These are phyloP conservation scores for Morone chrysops DNA, from an alignment of 2,113 vertebrate species.

Conservation along the genomic window DNA sequence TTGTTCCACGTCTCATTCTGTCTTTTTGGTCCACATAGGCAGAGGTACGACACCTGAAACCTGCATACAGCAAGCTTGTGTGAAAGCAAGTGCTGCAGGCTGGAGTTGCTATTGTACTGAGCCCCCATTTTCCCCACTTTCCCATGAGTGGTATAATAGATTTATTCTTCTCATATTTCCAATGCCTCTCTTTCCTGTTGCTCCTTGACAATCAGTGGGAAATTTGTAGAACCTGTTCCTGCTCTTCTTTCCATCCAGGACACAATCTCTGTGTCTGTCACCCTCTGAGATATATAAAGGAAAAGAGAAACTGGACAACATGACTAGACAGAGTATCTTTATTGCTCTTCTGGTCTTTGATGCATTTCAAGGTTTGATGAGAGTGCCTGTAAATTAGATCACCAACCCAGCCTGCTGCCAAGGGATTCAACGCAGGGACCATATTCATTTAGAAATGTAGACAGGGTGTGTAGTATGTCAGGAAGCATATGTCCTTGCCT, in stretches of 20 bases:
- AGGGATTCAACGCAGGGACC: constrained; percentile 22
- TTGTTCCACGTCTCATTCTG: constrained; percentile 12
- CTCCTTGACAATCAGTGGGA: constrained; percentile 53
- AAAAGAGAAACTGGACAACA: constrained; percentile 8
- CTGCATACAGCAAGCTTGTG: constrained; percentile 21
- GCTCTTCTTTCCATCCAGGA: constrained; percentile 40
- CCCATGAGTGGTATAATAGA: constrained; percentile 71
- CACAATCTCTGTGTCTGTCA: constrained; percentile 16
- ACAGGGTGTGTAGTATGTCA: neutral
- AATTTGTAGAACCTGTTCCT: constrained; percentile 36
- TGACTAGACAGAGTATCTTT: constrained; percentile 17
- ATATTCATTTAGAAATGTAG: constrained; percentile 47
- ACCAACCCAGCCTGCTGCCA: constrained; percentile 24
- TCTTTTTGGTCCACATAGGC: constrained; percentile 21
- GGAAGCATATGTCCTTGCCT: constrained; percentile 19
- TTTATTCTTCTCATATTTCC: constrained; percentile 68
- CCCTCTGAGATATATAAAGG: constrained; percentile 14
- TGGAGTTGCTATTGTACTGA: constrained; percentile 44
- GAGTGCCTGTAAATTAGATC: constrained; percentile 68
- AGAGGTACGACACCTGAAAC: constrained; percentile 50
- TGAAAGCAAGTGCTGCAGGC: constrained; percentile 25
- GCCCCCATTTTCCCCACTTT: constrained; percentile 58
- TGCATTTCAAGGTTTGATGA: constrained; percentile 48
- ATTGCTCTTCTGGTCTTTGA: constrained; percentile 34
- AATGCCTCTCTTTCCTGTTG: constrained; percentile 12